Evolutionary conservation across 2,797 vertebrate genomes (phyloP).

Genomic region (Xiphophorus birchmanni): DNA sequence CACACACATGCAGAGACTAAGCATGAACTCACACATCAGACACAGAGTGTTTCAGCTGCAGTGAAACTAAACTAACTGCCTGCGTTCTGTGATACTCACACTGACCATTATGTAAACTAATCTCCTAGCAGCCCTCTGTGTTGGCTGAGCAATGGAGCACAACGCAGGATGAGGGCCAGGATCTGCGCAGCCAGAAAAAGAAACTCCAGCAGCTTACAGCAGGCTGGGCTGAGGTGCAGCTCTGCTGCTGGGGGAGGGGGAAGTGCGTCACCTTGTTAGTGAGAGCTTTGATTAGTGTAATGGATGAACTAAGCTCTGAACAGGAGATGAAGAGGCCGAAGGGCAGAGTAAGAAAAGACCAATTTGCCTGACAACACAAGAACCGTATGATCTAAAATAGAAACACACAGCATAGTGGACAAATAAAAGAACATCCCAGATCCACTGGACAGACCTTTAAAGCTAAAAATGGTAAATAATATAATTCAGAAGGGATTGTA

Average conservation of each 20-base stretch:
- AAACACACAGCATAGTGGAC: constrained; percentile 4
- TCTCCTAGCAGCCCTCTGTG: constrained; percentile 64
- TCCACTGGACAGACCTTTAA: constrained; percentile 8
- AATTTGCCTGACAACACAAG: constrained; percentile 22
- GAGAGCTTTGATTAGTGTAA: constrained; percentile 67
- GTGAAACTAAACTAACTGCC: constrained; percentile 57
- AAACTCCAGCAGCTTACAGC: constrained; percentile 75
- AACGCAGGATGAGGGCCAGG: constrained; percentile 54
- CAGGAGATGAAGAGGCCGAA: constrained; percentile 36
- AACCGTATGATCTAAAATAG: constrained; percentile 29
- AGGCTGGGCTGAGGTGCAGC: constrained; percentile 38
- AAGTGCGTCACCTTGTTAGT: constrained; percentile 69
- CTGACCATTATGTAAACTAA: constrained; percentile 62
- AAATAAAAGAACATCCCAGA: constrained; percentile 5
- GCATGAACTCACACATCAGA: constrained; percentile 18
- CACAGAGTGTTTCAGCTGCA: constrained; percentile 58
- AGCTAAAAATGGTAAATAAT: background rate
- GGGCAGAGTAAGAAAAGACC: constrained; percentile 10
- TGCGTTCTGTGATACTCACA: constrained; percentile 51
- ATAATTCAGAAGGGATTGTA: background rate
- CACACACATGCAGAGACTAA: constrained; percentile 28
- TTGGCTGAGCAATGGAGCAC: constrained; percentile 31
- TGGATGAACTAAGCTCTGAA: constrained; percentile 57
- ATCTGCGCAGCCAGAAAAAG: constrained; percentile 74
- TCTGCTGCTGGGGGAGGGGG: constrained; percentile 28